Conservation (phyloP, 2,888 invertebrate species). For the Kryphioiulus occultus region DNA sequence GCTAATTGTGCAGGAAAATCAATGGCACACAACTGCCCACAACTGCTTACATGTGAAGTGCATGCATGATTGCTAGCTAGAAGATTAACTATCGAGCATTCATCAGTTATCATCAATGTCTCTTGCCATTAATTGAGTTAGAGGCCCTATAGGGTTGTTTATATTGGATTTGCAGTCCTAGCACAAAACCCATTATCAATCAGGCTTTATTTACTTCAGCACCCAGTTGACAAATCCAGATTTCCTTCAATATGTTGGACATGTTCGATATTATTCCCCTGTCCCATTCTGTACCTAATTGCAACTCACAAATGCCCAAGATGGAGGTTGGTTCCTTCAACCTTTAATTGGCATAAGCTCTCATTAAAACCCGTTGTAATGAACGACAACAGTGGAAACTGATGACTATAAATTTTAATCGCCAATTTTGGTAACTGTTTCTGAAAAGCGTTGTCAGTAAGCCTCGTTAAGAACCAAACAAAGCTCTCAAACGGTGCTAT, state of each 20-base stretch:
- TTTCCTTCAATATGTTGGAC: background rate
- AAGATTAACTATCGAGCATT: slow-evolving; percentile 18
- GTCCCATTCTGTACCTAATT: background rate
- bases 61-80: background rate
- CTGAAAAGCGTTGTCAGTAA: background rate
- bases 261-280: background rate
- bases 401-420: background rate
- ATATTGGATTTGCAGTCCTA: background rate
- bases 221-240: background rate
- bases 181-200: slow-evolving; percentile 12
- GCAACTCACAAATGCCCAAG: background rate
- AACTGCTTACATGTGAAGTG: background rate
- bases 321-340: no score
- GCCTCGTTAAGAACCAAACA: background rate
- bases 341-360: no score
- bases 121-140: slow-evolving; percentile 16
- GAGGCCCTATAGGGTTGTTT: background rate
- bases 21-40: background rate
- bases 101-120: slow-evolving; percentile 31
- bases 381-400: background rate
- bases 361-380: background rate
- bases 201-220: background rate
- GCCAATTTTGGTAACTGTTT: background rate
- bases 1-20: slow-evolving; percentile 24
- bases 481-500: background rate